phyloP scores from a whole-genome alignment of 2,113 vertebrate genomes.

The Callipepla squamata region DNA sequence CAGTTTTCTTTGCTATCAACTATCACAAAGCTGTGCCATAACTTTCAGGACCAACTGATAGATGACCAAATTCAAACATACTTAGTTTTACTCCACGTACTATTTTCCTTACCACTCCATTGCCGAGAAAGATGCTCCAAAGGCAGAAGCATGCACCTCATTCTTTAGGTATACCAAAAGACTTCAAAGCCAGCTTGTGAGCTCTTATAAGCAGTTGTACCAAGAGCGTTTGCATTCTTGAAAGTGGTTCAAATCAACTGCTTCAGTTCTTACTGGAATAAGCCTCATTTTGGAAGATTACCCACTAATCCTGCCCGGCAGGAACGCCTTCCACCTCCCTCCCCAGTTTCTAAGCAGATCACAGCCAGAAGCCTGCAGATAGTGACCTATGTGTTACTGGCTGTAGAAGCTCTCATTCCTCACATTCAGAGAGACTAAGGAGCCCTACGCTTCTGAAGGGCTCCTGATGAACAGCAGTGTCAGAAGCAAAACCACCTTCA shows the following conservation, averaged over 20 bases:
- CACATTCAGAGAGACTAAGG: background rate
- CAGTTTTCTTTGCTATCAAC: background rate
- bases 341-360: background rate
- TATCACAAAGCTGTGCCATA: background rate
- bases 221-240: background rate
- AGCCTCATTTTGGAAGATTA: constrained; percentile 44
- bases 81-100: background rate
- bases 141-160: background rate
- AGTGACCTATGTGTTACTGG: background rate
- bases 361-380: background rate
- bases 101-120: background rate
- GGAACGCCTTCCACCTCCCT: background rate
- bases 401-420: background rate
- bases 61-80: background rate
- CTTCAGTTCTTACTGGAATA: background rate
- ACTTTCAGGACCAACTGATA: background rate
- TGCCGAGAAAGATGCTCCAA: background rate
- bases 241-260: background rate
- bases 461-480: background rate
- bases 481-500: background rate
- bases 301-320: background rate
- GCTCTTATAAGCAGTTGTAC: background rate
- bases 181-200: background rate
- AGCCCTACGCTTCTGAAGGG: background rate
- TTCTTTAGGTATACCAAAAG: background rate